Percentiles rank a stretch among this genome's conserved stretches.
phyloP scores from a whole-genome alignment of 2,888 invertebrate species.

The Eupithecia subfuscata region DNA sequence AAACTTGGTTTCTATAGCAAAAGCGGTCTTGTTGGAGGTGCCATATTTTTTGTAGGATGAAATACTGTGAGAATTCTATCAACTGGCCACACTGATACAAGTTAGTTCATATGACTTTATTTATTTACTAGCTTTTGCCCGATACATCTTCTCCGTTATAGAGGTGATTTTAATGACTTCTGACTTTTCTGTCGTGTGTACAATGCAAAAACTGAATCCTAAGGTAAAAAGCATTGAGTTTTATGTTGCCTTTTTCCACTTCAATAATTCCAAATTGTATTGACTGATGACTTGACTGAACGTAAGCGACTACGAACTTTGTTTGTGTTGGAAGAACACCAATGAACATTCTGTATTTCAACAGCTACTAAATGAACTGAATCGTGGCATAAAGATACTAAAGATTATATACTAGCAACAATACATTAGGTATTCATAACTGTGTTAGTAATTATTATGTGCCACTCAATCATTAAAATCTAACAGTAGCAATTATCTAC shows the following conservation, averaged over 20 bases:
- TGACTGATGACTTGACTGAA: background rate
- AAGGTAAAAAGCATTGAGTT: too few species aligned
- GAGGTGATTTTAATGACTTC: too few species aligned
- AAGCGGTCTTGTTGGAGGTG: background rate
- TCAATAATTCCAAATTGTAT: background rate
- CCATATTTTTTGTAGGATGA: conserved; percentile 12
- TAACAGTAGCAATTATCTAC: background rate
- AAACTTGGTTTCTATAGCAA: background rate
- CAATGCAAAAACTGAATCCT: too few species aligned
- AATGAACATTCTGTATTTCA: background rate
- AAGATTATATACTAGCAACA: background rate
- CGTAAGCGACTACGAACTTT: background rate
- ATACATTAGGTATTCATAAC: background rate
- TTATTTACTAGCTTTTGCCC: background rate
- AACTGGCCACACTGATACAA: background rate
- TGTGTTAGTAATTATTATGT: background rate
- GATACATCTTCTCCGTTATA: too few species aligned
- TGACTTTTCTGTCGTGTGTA: too few species aligned
- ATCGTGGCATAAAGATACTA: background rate
- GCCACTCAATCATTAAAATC: background rate
- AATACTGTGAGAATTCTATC: conserved; percentile 19
- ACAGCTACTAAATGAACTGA: background rate
- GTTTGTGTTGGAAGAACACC: background rate
- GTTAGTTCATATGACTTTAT: background rate
- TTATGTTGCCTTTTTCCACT: background rate